Evolutionary conservation across 2,888 invertebrate species (phyloP).

Genomic region (Ctenicera cuprea): DNA sequence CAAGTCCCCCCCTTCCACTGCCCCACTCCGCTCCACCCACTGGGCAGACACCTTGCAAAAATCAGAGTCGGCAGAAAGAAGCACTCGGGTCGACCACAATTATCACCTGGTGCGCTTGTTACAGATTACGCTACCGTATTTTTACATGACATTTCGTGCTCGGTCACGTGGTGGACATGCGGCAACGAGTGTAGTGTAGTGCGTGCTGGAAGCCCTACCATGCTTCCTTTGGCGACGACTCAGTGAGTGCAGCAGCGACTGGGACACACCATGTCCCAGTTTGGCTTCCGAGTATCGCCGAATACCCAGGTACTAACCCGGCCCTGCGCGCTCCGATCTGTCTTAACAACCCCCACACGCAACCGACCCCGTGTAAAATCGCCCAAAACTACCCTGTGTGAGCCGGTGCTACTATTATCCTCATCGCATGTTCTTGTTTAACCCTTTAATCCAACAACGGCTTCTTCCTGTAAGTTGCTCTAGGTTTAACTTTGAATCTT

Average conservation of each 20-base stretch:
- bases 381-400: slow-evolving; percentile 22
- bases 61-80: slow-evolving; percentile 75
- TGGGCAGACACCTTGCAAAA: slow-evolving; percentile 74
- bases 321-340: slow-evolving; percentile 49
- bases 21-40: slow-evolving; percentile 78
- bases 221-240: slow-evolving; percentile 70
- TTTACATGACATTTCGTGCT: slow-evolving; percentile 53
- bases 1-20: slow-evolving; percentile 71
- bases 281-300: slow-evolving; percentile 80
- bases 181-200: slow-evolving; percentile 57
- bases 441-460: not conserved
- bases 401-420: not conserved
- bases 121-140: slow-evolving; percentile 53
- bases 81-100: slow-evolving; percentile 75
- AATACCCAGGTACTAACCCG: slow-evolving; percentile 76
- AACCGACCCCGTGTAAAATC: slow-evolving; percentile 34
- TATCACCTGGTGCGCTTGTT: slow-evolving; percentile 71
- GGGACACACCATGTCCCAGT: slow-evolving; percentile 81
- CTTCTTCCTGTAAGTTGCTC: too few species aligned
- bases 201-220: slow-evolving; percentile 67
- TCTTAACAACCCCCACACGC: slow-evolving; percentile 48
- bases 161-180: slow-evolving; percentile 60
- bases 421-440: not conserved
- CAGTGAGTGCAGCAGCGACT: slow-evolving; percentile 71
- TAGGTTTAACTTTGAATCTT: not conserved